Conservation (phyloP, 2,888 invertebrate genomes). For the Ormyrus labotus region DNA sequence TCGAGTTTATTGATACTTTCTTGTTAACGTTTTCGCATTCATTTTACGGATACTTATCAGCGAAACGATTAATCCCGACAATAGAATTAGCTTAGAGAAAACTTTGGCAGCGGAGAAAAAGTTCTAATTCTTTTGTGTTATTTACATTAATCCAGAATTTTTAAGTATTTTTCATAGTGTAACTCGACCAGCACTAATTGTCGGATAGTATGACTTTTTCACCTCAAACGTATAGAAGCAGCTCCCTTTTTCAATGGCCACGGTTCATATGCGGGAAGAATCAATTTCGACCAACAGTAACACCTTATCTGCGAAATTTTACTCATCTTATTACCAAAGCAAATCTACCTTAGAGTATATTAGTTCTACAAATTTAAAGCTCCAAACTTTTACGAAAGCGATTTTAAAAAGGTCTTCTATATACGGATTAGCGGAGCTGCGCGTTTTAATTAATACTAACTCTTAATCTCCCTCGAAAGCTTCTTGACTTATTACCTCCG, state of each 20-base stretch:
- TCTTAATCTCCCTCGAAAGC: not conserved
- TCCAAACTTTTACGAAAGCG: not conserved
- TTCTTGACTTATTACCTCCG: too few relatives aligned
- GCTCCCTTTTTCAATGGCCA: not conserved
- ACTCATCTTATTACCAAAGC: conserved; percentile 45
- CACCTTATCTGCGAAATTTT: conserved; percentile 39
- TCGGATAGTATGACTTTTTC: too few relatives aligned
- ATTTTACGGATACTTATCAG: too few relatives aligned
- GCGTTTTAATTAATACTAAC: conserved; percentile 13
- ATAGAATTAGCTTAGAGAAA: too few relatives aligned
- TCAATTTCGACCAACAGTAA: conserved; percentile 7
- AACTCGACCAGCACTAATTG: too few relatives aligned
- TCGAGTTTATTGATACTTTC: too few relatives aligned
- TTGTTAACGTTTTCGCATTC: too few relatives aligned
- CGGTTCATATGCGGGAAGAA: not conserved
- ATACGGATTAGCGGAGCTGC: conserved; percentile 5
- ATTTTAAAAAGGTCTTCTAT: conserved; percentile 23
- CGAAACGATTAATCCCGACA: too few relatives aligned
- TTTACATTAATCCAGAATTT: too few relatives aligned
- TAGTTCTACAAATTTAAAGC: conserved; percentile 45
- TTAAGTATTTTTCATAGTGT: too few relatives aligned
- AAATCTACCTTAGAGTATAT: conserved; percentile 43
- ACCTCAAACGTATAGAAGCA: not conserved
- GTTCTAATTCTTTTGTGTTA: too few relatives aligned
- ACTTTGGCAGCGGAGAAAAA: too few relatives aligned